Percentiles rank a stretch among this genome's conserved stretches.
phyloP scores from a whole-genome alignment of 1,140 invertebrate genomes.

The Eurosta solidaginis region DNA sequence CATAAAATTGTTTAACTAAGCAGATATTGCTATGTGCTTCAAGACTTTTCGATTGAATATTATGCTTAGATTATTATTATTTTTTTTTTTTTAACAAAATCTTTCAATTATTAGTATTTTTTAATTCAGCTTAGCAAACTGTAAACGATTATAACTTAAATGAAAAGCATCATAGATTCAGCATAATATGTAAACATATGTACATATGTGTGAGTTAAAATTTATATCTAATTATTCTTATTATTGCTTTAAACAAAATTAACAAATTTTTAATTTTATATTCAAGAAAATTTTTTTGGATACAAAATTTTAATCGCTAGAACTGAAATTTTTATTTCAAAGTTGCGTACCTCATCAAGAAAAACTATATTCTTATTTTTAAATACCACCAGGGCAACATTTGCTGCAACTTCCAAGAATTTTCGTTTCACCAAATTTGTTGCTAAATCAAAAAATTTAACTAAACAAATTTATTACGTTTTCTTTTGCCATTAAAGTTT shows the following conservation, averaged over 20 bases:
- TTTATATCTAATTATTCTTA: neutral
- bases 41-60: neutral
- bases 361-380: no score
- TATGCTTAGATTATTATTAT: neutral
- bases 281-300: no score
- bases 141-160: neutral
- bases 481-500: neutral
- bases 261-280: no score
- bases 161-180: slow-evolving; percentile 6
- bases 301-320: no score
- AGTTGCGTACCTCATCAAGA: no score
- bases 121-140: neutral
- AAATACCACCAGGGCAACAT: neutral
- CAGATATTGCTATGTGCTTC: neutral
- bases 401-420: neutral
- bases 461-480: neutral
- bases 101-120: neutral
- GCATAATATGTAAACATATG: neutral
- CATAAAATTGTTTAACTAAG: neutral
- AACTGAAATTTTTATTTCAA: no score
- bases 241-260: no score
- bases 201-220: neutral
- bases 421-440: neutral
- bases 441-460: neutral
- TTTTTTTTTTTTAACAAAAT: neutral